A percentile compares a stretch with the other conserved stretches of the same genome.
Evolutionary conservation across 2,888 invertebrate species (phyloP).

Genomic region (Chydorus sphaericus): DNA sequence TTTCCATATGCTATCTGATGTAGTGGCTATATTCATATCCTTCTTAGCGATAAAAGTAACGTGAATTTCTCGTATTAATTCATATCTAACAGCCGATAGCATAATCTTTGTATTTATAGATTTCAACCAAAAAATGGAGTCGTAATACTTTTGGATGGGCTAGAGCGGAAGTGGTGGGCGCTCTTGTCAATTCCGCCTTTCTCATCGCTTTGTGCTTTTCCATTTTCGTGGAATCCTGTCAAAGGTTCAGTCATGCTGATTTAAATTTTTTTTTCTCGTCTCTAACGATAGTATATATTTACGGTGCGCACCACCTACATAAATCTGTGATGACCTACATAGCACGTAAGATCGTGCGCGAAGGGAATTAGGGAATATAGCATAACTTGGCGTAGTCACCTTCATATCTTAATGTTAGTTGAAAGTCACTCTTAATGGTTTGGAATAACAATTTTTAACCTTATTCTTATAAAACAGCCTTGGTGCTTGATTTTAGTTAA

Average conservation of each 20-base stretch:
- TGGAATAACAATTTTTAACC: too few species aligned
- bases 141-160: slow-evolving; percentile 99
- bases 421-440: too few species aligned
- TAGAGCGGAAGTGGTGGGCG: slow-evolving; percentile 92
- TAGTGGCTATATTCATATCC: slow-evolving; percentile 87
- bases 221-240: slow-evolving; percentile 77
- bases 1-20: slow-evolving; percentile 97
- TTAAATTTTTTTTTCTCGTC: slow-evolving; percentile 14
- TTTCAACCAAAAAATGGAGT: slow-evolving; percentile 94
- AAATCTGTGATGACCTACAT: too few species aligned
- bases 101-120: slow-evolving; percentile 38
- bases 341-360: too few species aligned
- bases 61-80: not conserved
- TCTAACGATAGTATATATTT: too few species aligned
- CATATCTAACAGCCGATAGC: not conserved
- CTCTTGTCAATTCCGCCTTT: slow-evolving; percentile 94
- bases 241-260: not conserved
- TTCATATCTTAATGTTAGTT: too few species aligned
- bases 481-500: too few species aligned
- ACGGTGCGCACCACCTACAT: too few species aligned
- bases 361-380: too few species aligned
- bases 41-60: slow-evolving; percentile 88
- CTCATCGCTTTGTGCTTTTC: slow-evolving; percentile 95
- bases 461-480: too few species aligned
- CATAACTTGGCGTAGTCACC: too few species aligned